Percentiles rank a stretch among this genome's conserved stretches.
These are phyloP conservation scores for Taeniopygia guttata DNA, from an alignment of 2,797 vertebrate species.

Conservation along the genomic window DNA sequence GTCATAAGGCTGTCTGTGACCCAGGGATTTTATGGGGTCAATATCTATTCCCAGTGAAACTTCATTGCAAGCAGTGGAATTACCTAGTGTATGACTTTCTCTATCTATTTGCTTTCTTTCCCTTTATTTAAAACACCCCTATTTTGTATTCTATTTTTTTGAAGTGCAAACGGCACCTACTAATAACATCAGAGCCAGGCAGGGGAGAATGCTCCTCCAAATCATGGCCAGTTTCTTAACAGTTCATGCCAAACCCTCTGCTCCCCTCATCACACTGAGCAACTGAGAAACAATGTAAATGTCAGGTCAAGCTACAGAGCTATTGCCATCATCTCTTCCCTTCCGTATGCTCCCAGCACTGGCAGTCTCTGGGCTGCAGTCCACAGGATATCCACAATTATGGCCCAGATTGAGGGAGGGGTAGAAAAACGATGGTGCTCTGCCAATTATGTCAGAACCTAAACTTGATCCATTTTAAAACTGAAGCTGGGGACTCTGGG, in stretches of 20 bases:
- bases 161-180: neutral
- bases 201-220: neutral
- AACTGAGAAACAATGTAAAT: conserved; percentile 46
- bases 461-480: conserved; percentile 62
- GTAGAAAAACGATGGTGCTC: conserved; percentile 46
- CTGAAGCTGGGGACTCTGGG: conserved; percentile 37
- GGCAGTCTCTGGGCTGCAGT: conserved; percentile 67
- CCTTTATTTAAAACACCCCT: neutral
- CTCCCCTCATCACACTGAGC: neutral
- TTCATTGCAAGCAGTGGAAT: neutral
- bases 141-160: neutral
- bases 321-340: conserved; percentile 56
- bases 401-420: conserved; percentile 66
- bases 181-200: neutral
- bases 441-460: conserved; percentile 66
- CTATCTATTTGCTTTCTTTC: neutral
- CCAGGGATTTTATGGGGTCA: conserved; percentile 47
- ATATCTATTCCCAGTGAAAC: conserved; percentile 15
- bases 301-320: conserved; percentile 53
- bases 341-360: conserved; percentile 57
- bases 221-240: neutral
- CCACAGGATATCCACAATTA: conserved; percentile 69
- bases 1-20: conserved; percentile 36
- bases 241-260: conserved; percentile 10
- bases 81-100: neutral